Base-by-base conservation (phyloP, 2,113 vertebrate genomes). In the Corythornis madagascariensis region DNA sequence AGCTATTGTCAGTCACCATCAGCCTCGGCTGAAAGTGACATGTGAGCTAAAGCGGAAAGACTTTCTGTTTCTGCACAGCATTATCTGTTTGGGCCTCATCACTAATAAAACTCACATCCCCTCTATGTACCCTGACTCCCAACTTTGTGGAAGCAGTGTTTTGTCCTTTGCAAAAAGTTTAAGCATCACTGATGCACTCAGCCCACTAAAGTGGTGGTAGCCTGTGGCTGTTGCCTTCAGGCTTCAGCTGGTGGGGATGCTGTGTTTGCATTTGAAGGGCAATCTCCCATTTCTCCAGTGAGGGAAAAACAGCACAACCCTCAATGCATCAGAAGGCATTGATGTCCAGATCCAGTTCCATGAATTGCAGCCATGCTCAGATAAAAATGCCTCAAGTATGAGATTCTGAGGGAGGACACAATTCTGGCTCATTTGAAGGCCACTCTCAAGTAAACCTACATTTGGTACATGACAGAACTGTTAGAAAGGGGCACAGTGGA, bases 321-420 rank as follows among this genome's bases (percentile, higher is more conserved):
- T n/a, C 8, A 22, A 25, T 5, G 2, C 38, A 33, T 20, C 47
- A 76, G 71, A 63, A 61, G 63, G 48, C 25, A 33, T 19, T 40
- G 26, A 47, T 6, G 22, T 24, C 42, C 24, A 45, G 35, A 15
- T 78, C 63, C 43, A 35, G n/a, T 25, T 26, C 45, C 19, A 17
- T 6, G 7, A 0, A 0, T 45, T 82, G 57, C 20, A 80, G 33
- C 24, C 4, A 3, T 8, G n/a, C 59, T 55, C 10, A 4, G 25
- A 42, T 33, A 65, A n/a, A 81, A 90, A 48, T 21, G 43, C 20
- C 29, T 85, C 45, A 42, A 26, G 13, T 28, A 24, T 28, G n/a
- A 86, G 22, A 50, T 35, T 11, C 16, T 33, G 14, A 40, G 11
- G 73, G 20, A 53, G 26, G 55, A 35, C 40, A 18, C 48, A 38